Conservation (phyloP, 2,797 vertebrate genomes). For the Hydrophis major region DNA sequence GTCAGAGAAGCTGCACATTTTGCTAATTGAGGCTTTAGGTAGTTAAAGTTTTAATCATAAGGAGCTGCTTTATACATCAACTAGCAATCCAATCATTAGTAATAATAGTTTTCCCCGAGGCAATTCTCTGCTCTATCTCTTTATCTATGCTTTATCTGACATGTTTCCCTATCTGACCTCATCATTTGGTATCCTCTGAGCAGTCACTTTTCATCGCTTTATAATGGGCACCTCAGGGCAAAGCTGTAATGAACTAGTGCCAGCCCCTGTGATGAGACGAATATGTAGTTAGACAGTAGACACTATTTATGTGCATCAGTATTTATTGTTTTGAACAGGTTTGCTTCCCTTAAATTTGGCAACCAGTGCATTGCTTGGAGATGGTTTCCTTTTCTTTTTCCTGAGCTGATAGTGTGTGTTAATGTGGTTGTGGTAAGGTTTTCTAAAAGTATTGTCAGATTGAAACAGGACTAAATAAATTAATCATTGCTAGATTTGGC, state of each 20-base stretch:
- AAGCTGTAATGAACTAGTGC: conserved; percentile 61
- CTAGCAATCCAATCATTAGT: neutral
- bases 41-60: neutral
- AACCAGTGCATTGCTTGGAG: neutral
- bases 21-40: neutral
- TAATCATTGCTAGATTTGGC: neutral
- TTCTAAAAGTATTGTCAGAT: neutral
- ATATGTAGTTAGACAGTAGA: conserved; percentile 56
- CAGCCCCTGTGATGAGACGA: conserved; percentile 46
- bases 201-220: conserved; percentile 61
- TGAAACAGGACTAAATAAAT: neutral
- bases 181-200: conserved; percentile 46
- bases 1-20: neutral
- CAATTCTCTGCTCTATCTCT: neutral
- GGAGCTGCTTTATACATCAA: neutral
- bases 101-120: neutral
- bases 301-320: conserved; percentile 38
- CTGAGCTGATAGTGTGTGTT: conserved; percentile 19
- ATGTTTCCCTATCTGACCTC: conserved; percentile 43
- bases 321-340: conserved; percentile 35
- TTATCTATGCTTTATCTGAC: conserved; percentile 24
- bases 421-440: neutral
- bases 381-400: conserved; percentile 4
- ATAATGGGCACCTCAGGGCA: conserved; percentile 42
- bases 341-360: conserved; percentile 32